Evolutionary conservation across 2,888 invertebrate species (phyloP).

Genomic region (Thymelicus lineola): DNA sequence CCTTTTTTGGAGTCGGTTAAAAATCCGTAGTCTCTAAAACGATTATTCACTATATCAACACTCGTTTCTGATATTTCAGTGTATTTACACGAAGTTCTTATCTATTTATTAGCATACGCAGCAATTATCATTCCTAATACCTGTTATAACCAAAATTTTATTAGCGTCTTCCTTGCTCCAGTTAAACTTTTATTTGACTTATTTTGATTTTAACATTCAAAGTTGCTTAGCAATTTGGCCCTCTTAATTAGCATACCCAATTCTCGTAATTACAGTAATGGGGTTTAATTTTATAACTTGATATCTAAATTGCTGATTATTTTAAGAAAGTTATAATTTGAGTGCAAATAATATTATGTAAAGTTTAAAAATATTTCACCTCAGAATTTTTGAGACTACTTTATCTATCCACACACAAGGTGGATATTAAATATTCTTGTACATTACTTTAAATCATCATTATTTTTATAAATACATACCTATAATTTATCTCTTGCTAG

Average conservation of each 20-base stretch:
- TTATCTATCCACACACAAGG: too few relatives aligned
- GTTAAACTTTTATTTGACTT: slow-evolving; percentile 51
- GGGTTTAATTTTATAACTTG: slow-evolving; percentile 9
- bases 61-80: not conserved
- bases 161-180: not conserved
- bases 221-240: slow-evolving; percentile 52
- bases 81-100: not conserved
- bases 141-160: slow-evolving; percentile 16
- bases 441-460: too few relatives aligned
- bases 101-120: not conserved
- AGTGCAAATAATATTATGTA: not conserved
- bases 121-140: slow-evolving; percentile 5
- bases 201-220: slow-evolving; percentile 55
- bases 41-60: too few relatives aligned
- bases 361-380: too few relatives aligned
- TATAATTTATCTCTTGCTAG: too few relatives aligned
- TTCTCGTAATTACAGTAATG: slow-evolving; percentile 19
- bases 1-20: too few relatives aligned
- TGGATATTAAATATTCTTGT: too few relatives aligned
- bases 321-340: not conserved
- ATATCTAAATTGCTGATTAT: not conserved
- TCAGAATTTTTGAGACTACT: too few relatives aligned
- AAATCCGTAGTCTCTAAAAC: too few relatives aligned
- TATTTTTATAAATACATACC: too few relatives aligned
- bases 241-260: slow-evolving; percentile 57